phyloP scores from a whole-genome alignment of 2,888 invertebrate species.

The Cactoblastis cactorum region DNA sequence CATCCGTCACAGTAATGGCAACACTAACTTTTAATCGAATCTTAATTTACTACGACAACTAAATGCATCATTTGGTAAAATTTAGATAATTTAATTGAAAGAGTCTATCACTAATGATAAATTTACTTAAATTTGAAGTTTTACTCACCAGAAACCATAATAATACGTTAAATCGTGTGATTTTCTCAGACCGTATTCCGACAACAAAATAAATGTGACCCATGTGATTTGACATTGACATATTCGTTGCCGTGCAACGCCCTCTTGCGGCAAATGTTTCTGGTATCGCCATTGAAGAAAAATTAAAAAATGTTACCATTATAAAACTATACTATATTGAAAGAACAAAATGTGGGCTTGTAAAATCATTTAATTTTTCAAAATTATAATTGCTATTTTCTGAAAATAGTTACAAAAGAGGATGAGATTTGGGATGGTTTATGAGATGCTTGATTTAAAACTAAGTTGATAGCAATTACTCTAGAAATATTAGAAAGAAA shows the following conservation, averaged over 20 bases:
- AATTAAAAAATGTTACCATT: conserved; percentile 34
- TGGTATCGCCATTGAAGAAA: conserved; percentile 52
- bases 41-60: neutral
- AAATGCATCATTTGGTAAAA: neutral
- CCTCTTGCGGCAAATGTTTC: conserved; percentile 26
- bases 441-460: too few relatives aligned
- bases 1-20: neutral
- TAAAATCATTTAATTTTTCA: too few relatives aligned
- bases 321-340: too few relatives aligned
- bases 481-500: too few relatives aligned
- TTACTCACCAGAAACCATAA: neutral
- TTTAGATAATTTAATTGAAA: too few relatives aligned
- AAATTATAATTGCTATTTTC: too few relatives aligned
- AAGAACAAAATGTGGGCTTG: too few relatives aligned
- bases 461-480: too few relatives aligned
- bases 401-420: too few relatives aligned
- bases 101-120: too few relatives aligned
- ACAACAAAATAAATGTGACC: neutral
- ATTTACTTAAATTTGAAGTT: neutral
- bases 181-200: neutral
- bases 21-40: neutral
- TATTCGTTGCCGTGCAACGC: conserved; percentile 22
- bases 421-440: too few relatives aligned
- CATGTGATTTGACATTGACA: conserved; percentile 2
- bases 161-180: neutral